Conservation (phyloP, 2,113 vertebrate species). For the Cariama cristata region DNA sequence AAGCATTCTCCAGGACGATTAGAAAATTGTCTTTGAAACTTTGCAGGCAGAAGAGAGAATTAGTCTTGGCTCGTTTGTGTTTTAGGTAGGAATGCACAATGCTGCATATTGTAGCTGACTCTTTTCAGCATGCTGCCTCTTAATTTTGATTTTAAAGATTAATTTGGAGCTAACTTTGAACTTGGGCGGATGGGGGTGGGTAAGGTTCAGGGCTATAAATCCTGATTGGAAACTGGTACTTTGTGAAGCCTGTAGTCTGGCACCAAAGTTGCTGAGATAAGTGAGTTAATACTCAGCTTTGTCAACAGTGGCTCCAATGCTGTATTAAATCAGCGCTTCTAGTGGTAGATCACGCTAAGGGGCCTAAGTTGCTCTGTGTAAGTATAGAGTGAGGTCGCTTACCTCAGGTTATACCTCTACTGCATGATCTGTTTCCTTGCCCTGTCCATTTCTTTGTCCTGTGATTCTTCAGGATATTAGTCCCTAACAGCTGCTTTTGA, state of each 20-base stretch:
- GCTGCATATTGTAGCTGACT: not conserved
- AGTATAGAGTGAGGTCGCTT: not conserved
- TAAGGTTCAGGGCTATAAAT: not conserved
- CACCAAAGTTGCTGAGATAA: not conserved
- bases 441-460: not conserved
- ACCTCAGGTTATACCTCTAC: not conserved
- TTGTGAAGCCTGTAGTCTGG: not conserved
- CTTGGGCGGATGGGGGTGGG: rapidly evolving
- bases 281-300: not conserved
- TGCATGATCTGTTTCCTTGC: not conserved
- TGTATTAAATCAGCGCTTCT: not conserved
- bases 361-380: not conserved
- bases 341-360: not conserved
- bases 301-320: not conserved
- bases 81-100: not conserved
- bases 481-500: not conserved
- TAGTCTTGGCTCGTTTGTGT: not conserved
- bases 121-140: not conserved
- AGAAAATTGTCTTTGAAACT: not conserved
- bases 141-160: not conserved
- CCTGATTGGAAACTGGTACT: not conserved
- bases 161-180: not conserved
- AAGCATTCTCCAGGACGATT: not conserved
- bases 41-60: not conserved
- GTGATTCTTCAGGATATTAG: not conserved